Evolutionary conservation across 2,113 vertebrate species (phyloP).

Genomic region (Tylochromis polylepis): DNA sequence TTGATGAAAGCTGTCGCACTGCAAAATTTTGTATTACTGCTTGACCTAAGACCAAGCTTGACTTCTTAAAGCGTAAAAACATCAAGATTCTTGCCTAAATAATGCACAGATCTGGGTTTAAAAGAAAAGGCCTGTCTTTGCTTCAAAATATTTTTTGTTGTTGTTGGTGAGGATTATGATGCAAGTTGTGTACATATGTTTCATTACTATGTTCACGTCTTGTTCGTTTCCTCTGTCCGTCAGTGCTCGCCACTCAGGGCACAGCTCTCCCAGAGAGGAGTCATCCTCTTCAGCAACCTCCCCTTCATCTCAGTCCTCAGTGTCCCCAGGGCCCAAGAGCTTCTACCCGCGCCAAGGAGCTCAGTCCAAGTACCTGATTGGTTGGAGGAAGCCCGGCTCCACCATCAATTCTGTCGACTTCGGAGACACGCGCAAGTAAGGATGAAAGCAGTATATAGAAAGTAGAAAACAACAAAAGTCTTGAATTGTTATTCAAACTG

Average conservation of each 20-base stretch:
- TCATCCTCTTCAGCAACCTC: conserved; percentile 80
- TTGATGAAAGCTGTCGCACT: neutral
- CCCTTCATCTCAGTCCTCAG: conserved; percentile 85
- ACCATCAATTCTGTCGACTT: conserved; percentile 99
- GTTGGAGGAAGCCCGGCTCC: conserved; percentile 98
- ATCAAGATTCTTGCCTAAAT: neutral
- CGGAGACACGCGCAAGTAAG: conserved; percentile 98
- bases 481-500: neutral
- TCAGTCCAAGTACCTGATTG: conserved; percentile 98
- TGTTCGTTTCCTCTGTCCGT: conserved; percentile 13
- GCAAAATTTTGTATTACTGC: neutral
- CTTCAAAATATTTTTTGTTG: neutral
- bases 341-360: conserved; percentile 99
- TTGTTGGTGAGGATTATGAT: neutral
- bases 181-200: neutral
- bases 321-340: conserved; percentile 88
- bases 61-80: neutral
- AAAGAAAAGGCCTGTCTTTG: neutral
- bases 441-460: neutral
- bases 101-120: neutral
- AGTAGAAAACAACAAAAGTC: neutral
- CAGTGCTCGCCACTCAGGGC: conserved; percentile 85
- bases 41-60: neutral
- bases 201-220: neutral
- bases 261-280: conserved; percentile 92